Evolutionary conservation across 2,113 vertebrate genomes (phyloP).

Genomic region (Proteles cristata): DNA sequence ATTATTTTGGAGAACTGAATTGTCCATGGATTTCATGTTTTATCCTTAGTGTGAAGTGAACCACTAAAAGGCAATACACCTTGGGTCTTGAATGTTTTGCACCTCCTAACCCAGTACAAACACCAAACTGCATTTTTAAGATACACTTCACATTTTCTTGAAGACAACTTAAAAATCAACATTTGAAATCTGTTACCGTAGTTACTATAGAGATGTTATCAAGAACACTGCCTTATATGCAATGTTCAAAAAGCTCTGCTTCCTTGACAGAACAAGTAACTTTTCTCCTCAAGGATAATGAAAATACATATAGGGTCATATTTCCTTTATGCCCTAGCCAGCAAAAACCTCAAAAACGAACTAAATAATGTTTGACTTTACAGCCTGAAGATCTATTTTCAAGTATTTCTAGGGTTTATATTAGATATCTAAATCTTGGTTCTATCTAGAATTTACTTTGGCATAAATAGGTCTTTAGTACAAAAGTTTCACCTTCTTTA

Average conservation of each 20-base stretch:
- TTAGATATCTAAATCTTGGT: neutral
- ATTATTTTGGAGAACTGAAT: neutral
- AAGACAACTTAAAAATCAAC: conserved; percentile 35
- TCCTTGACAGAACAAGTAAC: conserved; percentile 24
- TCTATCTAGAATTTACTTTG: conserved; percentile 26
- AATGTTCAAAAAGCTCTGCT: conserved; percentile 28
- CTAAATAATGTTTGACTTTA: conserved; percentile 41
- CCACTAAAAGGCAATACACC: neutral
- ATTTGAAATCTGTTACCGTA: conserved; percentile 19
- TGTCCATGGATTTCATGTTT: neutral
- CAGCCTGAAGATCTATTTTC: neutral
- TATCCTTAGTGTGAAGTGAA: conserved; percentile 53
- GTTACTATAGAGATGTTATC: neutral
- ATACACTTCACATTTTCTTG: conserved; percentile 4
- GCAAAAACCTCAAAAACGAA: conserved; percentile 7
- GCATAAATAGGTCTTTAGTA: neutral
- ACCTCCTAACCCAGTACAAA: neutral
- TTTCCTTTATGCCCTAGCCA: neutral
- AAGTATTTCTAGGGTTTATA: neutral
- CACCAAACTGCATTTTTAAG: neutral
- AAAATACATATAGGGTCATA: neutral
- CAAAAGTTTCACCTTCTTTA: conserved; percentile 26
- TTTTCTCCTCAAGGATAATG: neutral
- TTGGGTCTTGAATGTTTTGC: neutral
- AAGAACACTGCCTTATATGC: neutral